Conservation (phyloP, 2,797 vertebrate genomes). For the Trachurus trachurus region DNA sequence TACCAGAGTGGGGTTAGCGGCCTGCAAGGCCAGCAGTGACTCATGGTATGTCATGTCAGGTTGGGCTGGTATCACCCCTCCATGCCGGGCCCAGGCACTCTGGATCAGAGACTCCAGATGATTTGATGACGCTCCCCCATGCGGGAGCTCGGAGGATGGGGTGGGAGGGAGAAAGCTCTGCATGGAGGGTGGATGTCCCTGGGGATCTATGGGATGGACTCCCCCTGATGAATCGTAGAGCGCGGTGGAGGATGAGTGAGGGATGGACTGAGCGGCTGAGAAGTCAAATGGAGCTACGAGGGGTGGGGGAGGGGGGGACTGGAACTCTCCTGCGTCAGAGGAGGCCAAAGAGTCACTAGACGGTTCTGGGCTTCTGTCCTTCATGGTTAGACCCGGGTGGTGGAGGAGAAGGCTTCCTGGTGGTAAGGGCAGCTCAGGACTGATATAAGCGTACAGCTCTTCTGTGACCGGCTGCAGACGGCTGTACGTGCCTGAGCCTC, state of each 20-base stretch:
- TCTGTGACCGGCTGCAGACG: slow-evolving; percentile 97
- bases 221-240: slow-evolving; percentile 65
- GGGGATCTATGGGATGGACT: slow-evolving; percentile 69
- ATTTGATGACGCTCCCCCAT: slow-evolving; percentile 85
- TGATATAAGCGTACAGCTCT: slow-evolving; percentile 88
- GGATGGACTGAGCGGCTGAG: slow-evolving; percentile 86
- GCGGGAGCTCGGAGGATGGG: slow-evolving; percentile 83
- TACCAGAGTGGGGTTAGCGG: slow-evolving; percentile 85
- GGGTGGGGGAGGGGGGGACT: slow-evolving; percentile 91
- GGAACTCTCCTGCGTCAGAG: slow-evolving; percentile 94
- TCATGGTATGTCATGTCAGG: slow-evolving; percentile 85
- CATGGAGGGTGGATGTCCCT: slow-evolving; percentile 91
- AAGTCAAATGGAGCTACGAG: slow-evolving; percentile 82
- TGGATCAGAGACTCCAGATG: slow-evolving; percentile 91
- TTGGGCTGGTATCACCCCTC: slow-evolving; percentile 76
- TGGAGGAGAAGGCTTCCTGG: slow-evolving; percentile 89
- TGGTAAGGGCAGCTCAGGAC: slow-evolving; percentile 89
- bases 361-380: slow-evolving; percentile 93
- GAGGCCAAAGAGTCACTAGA: slow-evolving; percentile 96
- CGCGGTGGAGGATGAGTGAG: slow-evolving; percentile 70
- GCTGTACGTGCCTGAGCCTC: slow-evolving; percentile 83
- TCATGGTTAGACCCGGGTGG: slow-evolving; percentile 76
- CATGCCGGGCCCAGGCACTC: slow-evolving; percentile 83
- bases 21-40: slow-evolving; percentile 83
- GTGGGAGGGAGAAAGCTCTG: slow-evolving; percentile 83